phyloP scores from a whole-genome alignment of 1,140 invertebrate genomes.

The Drosophila chauvacae region DNA sequence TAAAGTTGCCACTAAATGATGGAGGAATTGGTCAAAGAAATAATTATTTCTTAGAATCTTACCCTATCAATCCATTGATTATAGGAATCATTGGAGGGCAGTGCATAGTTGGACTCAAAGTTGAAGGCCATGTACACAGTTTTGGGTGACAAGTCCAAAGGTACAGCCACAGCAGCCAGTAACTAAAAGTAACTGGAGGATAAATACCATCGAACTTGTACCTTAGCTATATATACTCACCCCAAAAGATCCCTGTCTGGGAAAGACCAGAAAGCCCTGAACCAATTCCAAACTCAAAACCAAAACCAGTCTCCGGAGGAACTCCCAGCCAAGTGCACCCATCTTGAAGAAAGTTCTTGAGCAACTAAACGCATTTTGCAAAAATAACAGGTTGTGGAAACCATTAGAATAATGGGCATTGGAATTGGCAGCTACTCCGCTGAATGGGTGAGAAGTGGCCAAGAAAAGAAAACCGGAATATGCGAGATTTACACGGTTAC shows the following conservation, averaged over 20 bases:
- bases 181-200: conserved; percentile 34
- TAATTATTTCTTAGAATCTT: conserved; percentile 5
- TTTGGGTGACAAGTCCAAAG: conserved; percentile 87
- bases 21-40: not conserved
- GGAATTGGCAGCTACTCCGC: conserved; percentile 28
- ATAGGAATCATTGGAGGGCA: conserved; percentile 81
- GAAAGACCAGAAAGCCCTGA: conserved; percentile 56
- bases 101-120: conserved; percentile 89
- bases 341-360: conserved; percentile 38
- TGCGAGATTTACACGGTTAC: conserved; percentile 74
- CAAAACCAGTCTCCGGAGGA: conserved; percentile 7
- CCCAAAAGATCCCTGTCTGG: conserved; percentile 71
- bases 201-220: not conserved
- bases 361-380: conserved; percentile 46
- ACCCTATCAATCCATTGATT: conserved; percentile 76
- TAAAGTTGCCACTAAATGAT: conserved; percentile 72
- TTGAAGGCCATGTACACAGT: conserved; percentile 90
- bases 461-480: conserved; percentile 61
- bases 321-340: conserved; percentile 22
- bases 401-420: conserved; percentile 8
- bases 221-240: conserved; percentile 29
- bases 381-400: conserved; percentile 22
- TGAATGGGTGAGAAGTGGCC: conserved; percentile 27
- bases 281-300: not conserved
- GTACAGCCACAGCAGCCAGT: conserved; percentile 89